Evolutionary conservation across 2,888 invertebrate species (phyloP), one percentile per base, ranked within the genome.

Genomic region (Physocephala rufipes): DNA sequence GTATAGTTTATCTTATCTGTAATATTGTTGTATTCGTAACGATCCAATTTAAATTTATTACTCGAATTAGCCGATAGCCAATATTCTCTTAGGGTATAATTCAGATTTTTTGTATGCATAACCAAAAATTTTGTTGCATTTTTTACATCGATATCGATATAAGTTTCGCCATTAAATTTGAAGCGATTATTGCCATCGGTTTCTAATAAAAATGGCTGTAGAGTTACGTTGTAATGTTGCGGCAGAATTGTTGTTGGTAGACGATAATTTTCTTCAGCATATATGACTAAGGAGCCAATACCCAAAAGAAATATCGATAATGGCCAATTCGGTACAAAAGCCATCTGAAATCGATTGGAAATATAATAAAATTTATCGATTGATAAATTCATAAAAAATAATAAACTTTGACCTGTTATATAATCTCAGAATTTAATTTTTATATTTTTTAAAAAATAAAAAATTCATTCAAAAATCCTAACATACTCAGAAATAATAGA

Each of bases 141-240:
- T 0, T 67, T 78, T 0, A 88, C 85, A 81, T 85, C 74, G 58
- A 90, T 79, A 24, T 88, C 88, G 67, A 90, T 89, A 15, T 82
- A 75, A 13, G 79, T 82, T 65, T 80, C 80, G 12, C 85, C 86
- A 70, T 85, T 82, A 67, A 86, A 86, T 1, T 79, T 84, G 66
- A 86, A 86, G 13, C 69, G 76, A 7, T 79, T 79, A 2, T 19
- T 65, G 0, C 73, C 74, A 74, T 84, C 82, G 51, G n/a, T 71
- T 16, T 75, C 77, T 28, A 87, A 82, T 3, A 90, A 86, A 74
- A 88, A 87, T 0, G 90, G 90, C 0, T 83, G 85, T 5, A 92
- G 77, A 0, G 84, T 76, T 0, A 91, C 84, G 36, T 86, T 83
- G 75, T 91, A 92, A n/a, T 82, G 82, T 0, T 75, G 77, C 0